Conservation (phyloP, 2,113 vertebrate genomes). For the Anhinga rufa region DNA sequence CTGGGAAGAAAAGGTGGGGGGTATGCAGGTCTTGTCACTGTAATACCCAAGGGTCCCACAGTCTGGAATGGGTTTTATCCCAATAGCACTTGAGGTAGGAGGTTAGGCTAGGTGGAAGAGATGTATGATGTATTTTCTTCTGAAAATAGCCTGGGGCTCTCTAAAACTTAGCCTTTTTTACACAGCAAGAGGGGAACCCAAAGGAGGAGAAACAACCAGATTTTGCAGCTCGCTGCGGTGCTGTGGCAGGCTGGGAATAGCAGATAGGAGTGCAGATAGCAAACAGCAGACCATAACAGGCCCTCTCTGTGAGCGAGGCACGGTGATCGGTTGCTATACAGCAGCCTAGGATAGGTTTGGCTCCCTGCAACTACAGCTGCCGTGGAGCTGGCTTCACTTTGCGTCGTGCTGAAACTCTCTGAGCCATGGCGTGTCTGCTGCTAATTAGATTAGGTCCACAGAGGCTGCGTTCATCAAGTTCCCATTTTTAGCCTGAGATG, state of each 20-base stretch:
- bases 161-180: neutral
- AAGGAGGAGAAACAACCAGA: neutral
- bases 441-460: neutral
- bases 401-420: neutral
- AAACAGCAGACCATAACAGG: neutral
- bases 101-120: neutral
- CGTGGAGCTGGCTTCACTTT: neutral
- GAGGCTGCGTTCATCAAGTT: neutral
- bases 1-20: neutral
- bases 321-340: neutral
- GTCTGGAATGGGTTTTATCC: neutral
- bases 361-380: neutral
- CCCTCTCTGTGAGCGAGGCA: neutral
- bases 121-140: neutral
- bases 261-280: neutral
- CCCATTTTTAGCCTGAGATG: neutral
- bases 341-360: neutral
- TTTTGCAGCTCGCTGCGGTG: neutral
- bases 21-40: neutral
- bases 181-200: neutral
- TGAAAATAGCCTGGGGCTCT: neutral
- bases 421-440: neutral
- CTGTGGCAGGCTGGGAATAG: neutral
- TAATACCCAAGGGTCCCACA: neutral
- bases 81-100: neutral